Evolutionary conservation across 2,113 vertebrate genomes (phyloP), one percentile per base, ranked within the genome.

Genomic region (Ammospiza nelsoni): DNA sequence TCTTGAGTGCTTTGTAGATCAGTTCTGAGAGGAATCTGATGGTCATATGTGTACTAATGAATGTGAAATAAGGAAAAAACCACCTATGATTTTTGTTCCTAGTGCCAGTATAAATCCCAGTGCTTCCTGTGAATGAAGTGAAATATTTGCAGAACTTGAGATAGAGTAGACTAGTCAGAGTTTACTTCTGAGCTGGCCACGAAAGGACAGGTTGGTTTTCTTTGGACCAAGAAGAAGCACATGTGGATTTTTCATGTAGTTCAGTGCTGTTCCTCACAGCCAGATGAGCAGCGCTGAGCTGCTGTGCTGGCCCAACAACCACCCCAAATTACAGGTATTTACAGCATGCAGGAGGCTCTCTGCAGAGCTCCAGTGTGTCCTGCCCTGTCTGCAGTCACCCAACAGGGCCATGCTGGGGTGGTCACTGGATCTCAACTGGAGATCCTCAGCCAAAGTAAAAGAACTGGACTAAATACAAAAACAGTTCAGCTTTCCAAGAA

Each of bases 351-450:
- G 41, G 20, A 66, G 54, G n/a, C 5, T 73, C 7, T 3, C 61
- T 59, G 24, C 31, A 44, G 52, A 63, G 31, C 68, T 67, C 23
- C 4, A 1, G 0, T 14, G 37, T 2, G 2, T 37, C 41, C 28
- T 16, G 39, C 17, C 17, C 22, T 3, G 11, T 49, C 37, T 0
- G 0, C n/a, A 54, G 19, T 23, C 39, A 11, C 33, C 17, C 5
- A 5, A 16, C 12, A 33, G 4, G 11, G 14, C 41, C 22, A 1
- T 3, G 6, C 43, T 62, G 35, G 49, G 27, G 20, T 20, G 41
- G 6, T 27, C 15, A 6, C 5, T 0, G 0, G 7, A 41, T 22
- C 43, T 67, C 66, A 15, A 0, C 0, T 2, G 3, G 5, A 33
- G 9, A 37, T 41, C 21, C n/a, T 58, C 35, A 11, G 35, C 22